These are phyloP conservation scores for Macquaria ambigua DNA, from an alignment of 2,113 vertebrate genomes.

Conservation along the genomic window DNA sequence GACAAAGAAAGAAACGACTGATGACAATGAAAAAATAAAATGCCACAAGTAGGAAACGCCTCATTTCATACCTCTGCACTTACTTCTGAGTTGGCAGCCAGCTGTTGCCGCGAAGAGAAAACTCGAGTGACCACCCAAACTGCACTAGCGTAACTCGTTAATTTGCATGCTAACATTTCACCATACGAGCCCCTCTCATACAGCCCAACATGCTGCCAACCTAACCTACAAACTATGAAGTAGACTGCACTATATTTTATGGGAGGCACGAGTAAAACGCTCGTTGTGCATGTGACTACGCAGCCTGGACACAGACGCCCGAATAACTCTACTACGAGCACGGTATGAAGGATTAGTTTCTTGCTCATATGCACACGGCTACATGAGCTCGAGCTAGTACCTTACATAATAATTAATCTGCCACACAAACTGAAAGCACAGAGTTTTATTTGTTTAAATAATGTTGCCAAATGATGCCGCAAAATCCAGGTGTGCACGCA, in stretches of 20 bases:
- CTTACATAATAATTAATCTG: conserved; percentile 83
- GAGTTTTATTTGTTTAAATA: conserved; percentile 43
- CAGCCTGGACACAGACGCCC: conserved; percentile 37
- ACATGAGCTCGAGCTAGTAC: conserved; percentile 67
- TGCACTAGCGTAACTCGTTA: background rate
- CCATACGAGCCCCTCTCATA: background rate
- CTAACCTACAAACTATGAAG: background rate
- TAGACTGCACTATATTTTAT: background rate
- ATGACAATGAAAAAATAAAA: background rate
- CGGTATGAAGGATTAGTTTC: conserved; percentile 76
- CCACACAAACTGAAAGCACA: conserved; percentile 46
- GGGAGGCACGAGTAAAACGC: conserved; percentile 20
- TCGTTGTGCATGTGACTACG: conserved; percentile 32
- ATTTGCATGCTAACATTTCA: background rate
- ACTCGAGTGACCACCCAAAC: conserved; percentile 48
- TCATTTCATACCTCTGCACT: conserved; percentile 31
- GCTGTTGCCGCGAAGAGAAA: conserved; percentile 69
- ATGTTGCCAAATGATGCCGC: background rate
- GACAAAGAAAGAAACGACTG: background rate
- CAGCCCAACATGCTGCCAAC: conserved; percentile 7
- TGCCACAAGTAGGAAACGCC: conserved; percentile 14
- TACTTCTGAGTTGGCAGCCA: conserved; percentile 63
- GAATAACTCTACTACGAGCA: conserved; percentile 70
- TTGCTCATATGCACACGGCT: conserved; percentile 72
- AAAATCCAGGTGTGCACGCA: conserved; percentile 31